Evolutionary conservation across 2,113 vertebrate species (phyloP).

Genomic region (Strigops habroptila): DNA sequence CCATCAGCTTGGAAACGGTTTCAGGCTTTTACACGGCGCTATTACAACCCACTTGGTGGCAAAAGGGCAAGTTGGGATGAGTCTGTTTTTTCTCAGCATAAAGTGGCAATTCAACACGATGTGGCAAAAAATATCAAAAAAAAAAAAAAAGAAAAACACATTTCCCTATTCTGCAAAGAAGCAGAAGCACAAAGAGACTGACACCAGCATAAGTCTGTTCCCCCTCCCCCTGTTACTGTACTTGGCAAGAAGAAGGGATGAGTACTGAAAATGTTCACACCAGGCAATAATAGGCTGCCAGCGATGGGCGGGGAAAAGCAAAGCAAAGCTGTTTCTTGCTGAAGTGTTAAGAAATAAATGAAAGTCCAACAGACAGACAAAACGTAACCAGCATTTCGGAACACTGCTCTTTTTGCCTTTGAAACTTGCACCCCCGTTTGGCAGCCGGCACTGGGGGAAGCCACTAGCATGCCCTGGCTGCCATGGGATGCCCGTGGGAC

Average conservation of each 20-base stretch:
- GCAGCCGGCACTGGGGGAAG: background rate
- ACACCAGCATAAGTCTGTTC: background rate
- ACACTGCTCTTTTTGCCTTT: background rate
- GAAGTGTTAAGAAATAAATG: background rate
- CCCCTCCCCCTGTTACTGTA: background rate
- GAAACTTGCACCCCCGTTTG: background rate
- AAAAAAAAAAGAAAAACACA: background rate
- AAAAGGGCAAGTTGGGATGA: background rate
- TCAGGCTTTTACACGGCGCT: background rate
- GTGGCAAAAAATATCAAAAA: background rate
- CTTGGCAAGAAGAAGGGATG: background rate
- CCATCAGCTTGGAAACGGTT: background rate
- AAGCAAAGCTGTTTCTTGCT: constrained; percentile 14
- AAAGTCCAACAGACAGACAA: background rate
- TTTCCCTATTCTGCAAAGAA: background rate
- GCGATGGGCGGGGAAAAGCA: background rate
- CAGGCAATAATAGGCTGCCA: background rate
- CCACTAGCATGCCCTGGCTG: background rate
- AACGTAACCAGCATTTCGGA: background rate
- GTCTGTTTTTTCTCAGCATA: background rate
- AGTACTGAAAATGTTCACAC: background rate
- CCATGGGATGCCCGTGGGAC: fast-evolving
- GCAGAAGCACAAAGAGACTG: background rate
- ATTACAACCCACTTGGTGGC: background rate
- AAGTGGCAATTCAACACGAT: background rate